A percentile compares a stretch with the other conserved stretches of the same genome.
These are phyloP conservation scores for Pogonophryne albipinna DNA, from an alignment of 2,797 vertebrate genomes.

Conservation along the genomic window DNA sequence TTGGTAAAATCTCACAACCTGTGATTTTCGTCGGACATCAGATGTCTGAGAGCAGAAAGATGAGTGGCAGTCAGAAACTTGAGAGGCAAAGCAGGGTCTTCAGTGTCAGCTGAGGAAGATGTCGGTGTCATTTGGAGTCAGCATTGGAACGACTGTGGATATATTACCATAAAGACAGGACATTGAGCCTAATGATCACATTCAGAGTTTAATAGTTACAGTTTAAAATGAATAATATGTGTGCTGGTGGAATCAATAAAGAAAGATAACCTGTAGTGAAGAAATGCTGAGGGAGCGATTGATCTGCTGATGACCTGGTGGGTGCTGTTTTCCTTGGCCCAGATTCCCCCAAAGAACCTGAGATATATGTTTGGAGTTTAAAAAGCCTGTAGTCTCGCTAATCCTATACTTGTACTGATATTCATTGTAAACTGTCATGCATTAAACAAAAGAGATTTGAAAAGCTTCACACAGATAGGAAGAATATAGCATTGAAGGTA, in stretches of 20 bases:
- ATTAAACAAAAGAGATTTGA: constrained; percentile 1
- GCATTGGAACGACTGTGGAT: constrained; percentile 24
- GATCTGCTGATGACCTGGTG: constrained; percentile 10
- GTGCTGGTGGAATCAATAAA: neutral
- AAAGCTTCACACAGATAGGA: neutral
- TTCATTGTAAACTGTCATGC: neutral
- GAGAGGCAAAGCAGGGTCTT: constrained; percentile 1
- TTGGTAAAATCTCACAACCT: constrained; percentile 44
- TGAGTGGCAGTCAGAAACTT: constrained; percentile 40
- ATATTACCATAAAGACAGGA: constrained; percentile 6
- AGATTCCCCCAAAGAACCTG: constrained; percentile 31
- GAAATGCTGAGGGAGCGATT: constrained; percentile 19
- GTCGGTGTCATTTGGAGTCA: constrained; percentile 16
- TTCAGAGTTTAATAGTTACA: neutral
- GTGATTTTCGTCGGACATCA: constrained; percentile 69
- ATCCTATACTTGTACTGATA: neutral
- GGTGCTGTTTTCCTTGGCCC: neutral
- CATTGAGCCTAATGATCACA: neutral
- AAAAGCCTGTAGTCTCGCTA: neutral
- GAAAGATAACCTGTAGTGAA: constrained; percentile 44
- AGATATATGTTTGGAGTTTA: constrained; percentile 22
- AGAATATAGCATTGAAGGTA: neutral
- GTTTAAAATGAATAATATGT: neutral
- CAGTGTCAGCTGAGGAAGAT: neutral
- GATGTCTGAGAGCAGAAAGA: constrained; percentile 57